These are phyloP conservation scores for Cyclina sinensis DNA, from an alignment of 1,140 invertebrate species.

Conservation along the genomic window DNA sequence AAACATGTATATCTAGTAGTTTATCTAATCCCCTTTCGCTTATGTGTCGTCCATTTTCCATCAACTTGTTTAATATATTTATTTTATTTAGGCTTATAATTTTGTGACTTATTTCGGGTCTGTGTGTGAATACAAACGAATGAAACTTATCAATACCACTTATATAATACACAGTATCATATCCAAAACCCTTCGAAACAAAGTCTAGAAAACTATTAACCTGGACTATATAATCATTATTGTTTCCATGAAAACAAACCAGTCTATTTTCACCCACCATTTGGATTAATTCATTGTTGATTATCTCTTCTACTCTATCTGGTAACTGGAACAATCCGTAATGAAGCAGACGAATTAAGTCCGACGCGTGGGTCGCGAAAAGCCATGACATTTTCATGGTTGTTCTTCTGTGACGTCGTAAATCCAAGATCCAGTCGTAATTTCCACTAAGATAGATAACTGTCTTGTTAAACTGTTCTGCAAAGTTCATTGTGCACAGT, in stretches of 20 bases:
- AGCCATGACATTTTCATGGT: background rate
- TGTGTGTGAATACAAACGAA: too few species aligned
- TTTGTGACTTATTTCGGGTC: background rate
- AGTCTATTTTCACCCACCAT: background rate
- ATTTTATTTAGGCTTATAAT: background rate
- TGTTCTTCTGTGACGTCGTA: background rate
- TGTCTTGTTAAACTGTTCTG: background rate
- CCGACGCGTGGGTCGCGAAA: background rate
- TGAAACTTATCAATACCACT: background rate
- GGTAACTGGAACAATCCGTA: background rate
- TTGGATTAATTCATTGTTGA: background rate
- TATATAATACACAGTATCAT: background rate
- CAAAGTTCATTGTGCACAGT: background rate
- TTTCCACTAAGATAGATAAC: background rate
- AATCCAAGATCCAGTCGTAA: background rate
- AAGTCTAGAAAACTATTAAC: background rate
- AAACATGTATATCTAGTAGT: background rate
- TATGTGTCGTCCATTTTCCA: background rate
- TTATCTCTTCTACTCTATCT: background rate
- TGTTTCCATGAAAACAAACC: background rate
- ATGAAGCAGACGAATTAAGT: constrained; percentile 1
- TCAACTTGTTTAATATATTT: background rate
- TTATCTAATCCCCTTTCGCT: background rate
- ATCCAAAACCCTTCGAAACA: too few species aligned
- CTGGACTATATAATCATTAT: background rate